Evolutionary conservation across 2,113 vertebrate species (phyloP), one percentile per base, ranked within the genome.

Genomic region (Lagenorhynchus albirostris): DNA sequence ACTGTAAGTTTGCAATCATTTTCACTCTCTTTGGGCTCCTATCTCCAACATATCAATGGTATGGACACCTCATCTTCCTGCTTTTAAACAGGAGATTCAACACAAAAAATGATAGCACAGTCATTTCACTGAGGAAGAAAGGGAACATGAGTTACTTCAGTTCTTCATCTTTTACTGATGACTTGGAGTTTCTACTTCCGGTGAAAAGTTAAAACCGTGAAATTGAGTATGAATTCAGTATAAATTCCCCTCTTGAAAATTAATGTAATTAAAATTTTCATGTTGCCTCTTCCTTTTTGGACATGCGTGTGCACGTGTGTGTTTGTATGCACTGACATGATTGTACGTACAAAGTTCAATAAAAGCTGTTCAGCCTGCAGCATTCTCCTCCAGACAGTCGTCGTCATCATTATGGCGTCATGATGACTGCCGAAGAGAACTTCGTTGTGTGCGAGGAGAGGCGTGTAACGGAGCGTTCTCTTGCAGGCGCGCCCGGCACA

Each of bases 131-230:
- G 36, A 62, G 14, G n/a, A 70, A 70, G 36, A 84, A 76, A 31
- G 20, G 86, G 60, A 71, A 62, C 50, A 10, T 25, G 55, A 71
- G 2, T 62, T n/a, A 9, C 20, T 47, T 89, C 14, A 67, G 71
- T 47, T 88, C n/a, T 60, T 50, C 47, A 14, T 65, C 65, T 47
- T 58, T 63, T 36, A 55, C 12, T n/a, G 55, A 63, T 38, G 14
- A 63, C 63, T 29, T 84, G 4, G 47, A 36, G 18, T 80, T 93
- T 85, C 77, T 58, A 73, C 65, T 89, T 89, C 50, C 18, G 17
- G 55, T 70, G 82, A 41, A 90, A 81, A 60, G 67, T 41, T 90
- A 50, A 90, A 93, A 50, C 25, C 1, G 23, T 90, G 77, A 93
- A 74, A 71, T 26, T 4, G 10, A 53, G 2, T 36, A 12, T 71